Percentiles rank a stretch among this genome's conserved stretches.
Evolutionary conservation across 2,113 vertebrate species (phyloP).

Genomic region (Caranx melampygus): DNA sequence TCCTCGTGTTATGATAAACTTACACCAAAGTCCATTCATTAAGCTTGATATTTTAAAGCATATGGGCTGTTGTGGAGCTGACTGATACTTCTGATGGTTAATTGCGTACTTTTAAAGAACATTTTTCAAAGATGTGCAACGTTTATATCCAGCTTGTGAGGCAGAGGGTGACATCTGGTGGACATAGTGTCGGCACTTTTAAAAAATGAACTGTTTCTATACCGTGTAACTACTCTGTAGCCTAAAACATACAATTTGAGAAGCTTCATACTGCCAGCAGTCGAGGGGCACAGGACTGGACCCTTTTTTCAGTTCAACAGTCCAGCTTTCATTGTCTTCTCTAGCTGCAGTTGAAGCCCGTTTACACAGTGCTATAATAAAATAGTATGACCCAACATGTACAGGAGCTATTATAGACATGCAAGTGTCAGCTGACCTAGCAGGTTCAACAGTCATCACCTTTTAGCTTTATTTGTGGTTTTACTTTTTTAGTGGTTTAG

Average conservation of each 20-base stretch:
- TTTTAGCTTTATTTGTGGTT: not conserved
- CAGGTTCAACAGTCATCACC: slow-evolving; percentile 7
- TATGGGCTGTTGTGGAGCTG: not conserved
- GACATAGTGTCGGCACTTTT: slow-evolving; percentile 7
- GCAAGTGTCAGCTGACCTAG: not conserved
- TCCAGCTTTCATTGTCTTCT: not conserved
- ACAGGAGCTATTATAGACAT: not conserved
- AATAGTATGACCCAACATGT: not conserved
- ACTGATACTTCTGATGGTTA: not conserved
- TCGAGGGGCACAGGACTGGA: not conserved
- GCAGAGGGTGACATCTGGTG: slow-evolving; percentile 56
- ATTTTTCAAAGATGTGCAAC: slow-evolving; percentile 20
- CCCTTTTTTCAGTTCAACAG: not conserved
- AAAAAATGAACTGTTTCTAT: not conserved
- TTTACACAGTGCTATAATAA: not conserved
- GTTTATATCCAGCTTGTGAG: slow-evolving; percentile 14
- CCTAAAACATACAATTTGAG: not conserved
- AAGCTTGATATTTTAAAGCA: not conserved
- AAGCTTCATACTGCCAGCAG: not conserved
- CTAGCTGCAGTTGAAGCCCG: not conserved
- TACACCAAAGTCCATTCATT: not conserved
- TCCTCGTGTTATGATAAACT: not conserved
- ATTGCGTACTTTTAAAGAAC: not conserved
- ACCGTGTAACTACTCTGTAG: not conserved
- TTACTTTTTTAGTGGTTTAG: not conserved